phyloP scores from a whole-genome alignment of 35 echinoderm and acorn worm species.

The Patiria miniata region DNA sequence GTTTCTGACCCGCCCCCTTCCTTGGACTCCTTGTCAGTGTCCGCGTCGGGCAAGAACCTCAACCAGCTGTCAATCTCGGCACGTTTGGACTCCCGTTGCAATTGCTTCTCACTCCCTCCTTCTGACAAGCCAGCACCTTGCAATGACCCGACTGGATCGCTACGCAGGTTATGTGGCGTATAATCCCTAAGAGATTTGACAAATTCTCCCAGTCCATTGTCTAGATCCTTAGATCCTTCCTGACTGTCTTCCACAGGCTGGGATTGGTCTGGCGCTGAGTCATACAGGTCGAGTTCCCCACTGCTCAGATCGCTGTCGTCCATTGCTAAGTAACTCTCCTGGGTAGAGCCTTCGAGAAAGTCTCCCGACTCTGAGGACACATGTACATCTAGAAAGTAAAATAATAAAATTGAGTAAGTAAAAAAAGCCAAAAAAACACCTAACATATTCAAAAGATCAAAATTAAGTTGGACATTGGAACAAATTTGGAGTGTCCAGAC shows the following conservation, averaged over 20 bases:
- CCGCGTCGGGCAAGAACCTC: background rate
- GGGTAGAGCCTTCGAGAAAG: background rate
- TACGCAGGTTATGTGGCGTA: too few species aligned
- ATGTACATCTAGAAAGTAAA: too few species aligned
- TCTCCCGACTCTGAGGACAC: too few species aligned
- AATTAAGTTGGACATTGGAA: too few species aligned
- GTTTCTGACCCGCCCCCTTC: background rate
- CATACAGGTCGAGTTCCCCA: conserved; percentile 7
- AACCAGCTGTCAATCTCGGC: background rate
- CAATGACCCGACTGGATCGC: too few species aligned
- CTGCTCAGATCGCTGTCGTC: conserved; percentile 21
- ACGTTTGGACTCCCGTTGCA: background rate
- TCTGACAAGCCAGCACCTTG: too few species aligned
- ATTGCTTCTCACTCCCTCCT: too few species aligned
- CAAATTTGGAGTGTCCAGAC: too few species aligned
- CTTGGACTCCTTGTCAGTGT: background rate
- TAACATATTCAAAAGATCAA: too few species aligned
- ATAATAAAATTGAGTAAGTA: too few species aligned
- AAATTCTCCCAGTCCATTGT: background rate
- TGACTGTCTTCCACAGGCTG: background rate
- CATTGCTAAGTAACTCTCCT: conserved; percentile 4
- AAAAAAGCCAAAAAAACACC: too few species aligned
- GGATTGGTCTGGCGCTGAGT: conserved; percentile 6
- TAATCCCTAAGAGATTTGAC: background rate
- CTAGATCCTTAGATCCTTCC: background rate